Evolutionary conservation across 2,113 vertebrate species (phyloP).

Genomic region (Prietella phreatophila): DNA sequence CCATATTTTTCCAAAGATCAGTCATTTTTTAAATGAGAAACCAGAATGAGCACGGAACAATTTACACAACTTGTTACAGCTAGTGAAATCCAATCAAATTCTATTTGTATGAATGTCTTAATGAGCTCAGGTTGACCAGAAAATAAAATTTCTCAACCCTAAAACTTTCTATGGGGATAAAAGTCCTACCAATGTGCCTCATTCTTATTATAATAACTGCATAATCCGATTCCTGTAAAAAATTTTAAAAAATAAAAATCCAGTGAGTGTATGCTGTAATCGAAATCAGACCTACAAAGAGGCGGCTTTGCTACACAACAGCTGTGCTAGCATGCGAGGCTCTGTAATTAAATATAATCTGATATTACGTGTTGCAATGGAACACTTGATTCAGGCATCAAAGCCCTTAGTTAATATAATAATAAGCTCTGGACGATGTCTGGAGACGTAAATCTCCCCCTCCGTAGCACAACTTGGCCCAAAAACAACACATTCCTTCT

Average conservation of each 20-base stretch:
- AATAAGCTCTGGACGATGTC: constrained; percentile 54
- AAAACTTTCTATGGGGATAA: neutral
- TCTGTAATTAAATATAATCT: constrained; percentile 48
- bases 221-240: constrained; percentile 24
- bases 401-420: constrained; percentile 49
- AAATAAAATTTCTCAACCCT: neutral
- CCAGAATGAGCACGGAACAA: neutral
- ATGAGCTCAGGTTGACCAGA: constrained; percentile 1
- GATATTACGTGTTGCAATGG: constrained; percentile 54
- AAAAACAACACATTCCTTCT: constrained; percentile 69
- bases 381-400: constrained; percentile 43
- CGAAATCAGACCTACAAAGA: constrained; percentile 27
- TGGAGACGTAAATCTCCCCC: constrained; percentile 59
- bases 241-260: neutral
- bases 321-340: constrained; percentile 35
- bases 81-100: neutral
- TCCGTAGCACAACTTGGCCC: constrained; percentile 48
- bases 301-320: constrained; percentile 13
- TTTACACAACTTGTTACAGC: neutral
- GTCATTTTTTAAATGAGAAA: neutral
- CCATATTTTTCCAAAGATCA: neutral
- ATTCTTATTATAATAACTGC: constrained; percentile 4
- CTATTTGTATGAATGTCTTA: neutral
- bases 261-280: neutral
- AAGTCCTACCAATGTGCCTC: constrained; percentile 21